Percentiles rank a stretch among this genome's conserved stretches.
Evolutionary conservation across 2,888 invertebrate genomes (phyloP).

Genomic region (Trilocha varians): DNA sequence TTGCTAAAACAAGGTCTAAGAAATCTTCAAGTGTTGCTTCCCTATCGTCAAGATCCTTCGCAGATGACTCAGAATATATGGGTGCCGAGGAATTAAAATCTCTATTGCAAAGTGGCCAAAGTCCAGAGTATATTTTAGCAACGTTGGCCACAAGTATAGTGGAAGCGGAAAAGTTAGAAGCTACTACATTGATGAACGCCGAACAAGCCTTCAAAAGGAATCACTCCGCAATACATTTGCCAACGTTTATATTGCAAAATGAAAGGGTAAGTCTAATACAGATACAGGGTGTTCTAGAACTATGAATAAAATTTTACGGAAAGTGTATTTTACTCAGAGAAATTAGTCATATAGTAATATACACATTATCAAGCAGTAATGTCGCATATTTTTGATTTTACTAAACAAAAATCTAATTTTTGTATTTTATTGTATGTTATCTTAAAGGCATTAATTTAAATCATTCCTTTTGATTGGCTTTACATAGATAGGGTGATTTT

Average conservation of each 20-base stretch:
- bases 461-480: background rate
- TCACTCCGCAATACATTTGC: constrained; percentile 82
- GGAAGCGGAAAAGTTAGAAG: constrained; percentile 57
- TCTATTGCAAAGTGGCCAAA: constrained; percentile 78
- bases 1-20: constrained; percentile 48
- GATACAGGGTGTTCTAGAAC: too few relatives aligned
- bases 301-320: too few relatives aligned
- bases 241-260: constrained; percentile 81
- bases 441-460: background rate
- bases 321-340: too few relatives aligned
- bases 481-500: too few relatives aligned
- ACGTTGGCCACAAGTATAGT: constrained; percentile 73
- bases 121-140: constrained; percentile 77
- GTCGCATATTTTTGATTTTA: too few relatives aligned
- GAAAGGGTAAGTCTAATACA: constrained; percentile 73
- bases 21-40: constrained; percentile 67
- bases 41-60: constrained; percentile 60
- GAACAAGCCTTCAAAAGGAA: constrained; percentile 49
- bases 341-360: too few relatives aligned
- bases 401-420: too few relatives aligned
- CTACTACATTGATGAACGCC: constrained; percentile 56
- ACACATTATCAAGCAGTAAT: too few relatives aligned
- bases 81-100: constrained; percentile 77
- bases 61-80: constrained; percentile 65
- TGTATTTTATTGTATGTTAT: background rate